phyloP scores from a whole-genome alignment of 2,797 vertebrate species.

The Cossypha niveicapilla region DNA sequence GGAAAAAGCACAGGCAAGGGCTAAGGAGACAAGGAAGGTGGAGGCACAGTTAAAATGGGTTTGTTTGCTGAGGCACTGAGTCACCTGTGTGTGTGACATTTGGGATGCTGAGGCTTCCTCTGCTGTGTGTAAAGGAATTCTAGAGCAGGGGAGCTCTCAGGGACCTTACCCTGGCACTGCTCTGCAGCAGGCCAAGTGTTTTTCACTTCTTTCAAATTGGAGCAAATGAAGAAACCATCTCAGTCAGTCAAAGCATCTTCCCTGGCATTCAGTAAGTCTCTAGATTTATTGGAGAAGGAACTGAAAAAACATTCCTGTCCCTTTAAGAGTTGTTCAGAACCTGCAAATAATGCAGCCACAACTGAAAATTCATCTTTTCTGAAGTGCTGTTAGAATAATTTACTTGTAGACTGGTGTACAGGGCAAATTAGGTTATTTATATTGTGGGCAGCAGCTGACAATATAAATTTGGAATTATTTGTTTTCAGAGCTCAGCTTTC shows the following conservation, averaged over 20 bases:
- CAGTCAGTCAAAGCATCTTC: background rate
- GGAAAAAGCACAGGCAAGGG: background rate
- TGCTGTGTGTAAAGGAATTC: background rate
- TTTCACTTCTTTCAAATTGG: fast-evolving
- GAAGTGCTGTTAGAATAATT: conserved; percentile 26
- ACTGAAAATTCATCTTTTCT: background rate
- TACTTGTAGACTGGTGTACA: background rate
- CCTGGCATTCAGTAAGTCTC: background rate
- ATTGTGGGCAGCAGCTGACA: background rate
- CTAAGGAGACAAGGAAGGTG: background rate
- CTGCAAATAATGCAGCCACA: background rate
- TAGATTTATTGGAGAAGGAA: background rate
- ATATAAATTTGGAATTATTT: conserved; percentile 11
- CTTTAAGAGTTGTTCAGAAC: background rate
- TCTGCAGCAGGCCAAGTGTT: background rate
- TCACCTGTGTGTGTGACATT: background rate
- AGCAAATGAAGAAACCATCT: background rate
- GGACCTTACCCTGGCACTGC: background rate
- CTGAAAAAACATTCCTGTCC: background rate
- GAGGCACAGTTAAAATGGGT: background rate
- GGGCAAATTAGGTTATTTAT: conserved; percentile 34
- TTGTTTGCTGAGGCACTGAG: background rate
- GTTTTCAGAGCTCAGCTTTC: conserved; percentile 15
- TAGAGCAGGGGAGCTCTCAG: fast-evolving
- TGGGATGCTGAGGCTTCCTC: background rate